Conservation (phyloP, 2,888 invertebrate species). For the Ametastegia equiseti region DNA sequence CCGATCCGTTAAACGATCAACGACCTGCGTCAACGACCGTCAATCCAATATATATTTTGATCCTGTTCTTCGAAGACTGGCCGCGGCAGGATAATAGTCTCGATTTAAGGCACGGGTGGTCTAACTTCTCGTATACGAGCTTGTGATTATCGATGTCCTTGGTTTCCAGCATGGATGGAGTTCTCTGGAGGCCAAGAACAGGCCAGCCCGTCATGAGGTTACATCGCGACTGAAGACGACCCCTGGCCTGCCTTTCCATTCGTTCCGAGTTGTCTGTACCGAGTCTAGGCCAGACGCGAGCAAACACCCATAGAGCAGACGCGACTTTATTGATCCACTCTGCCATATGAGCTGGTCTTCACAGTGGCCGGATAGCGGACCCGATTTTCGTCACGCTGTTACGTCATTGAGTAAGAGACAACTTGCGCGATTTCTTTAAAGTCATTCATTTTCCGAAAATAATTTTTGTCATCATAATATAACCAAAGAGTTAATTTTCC, state of each 20-base stretch:
- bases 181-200: conserved; percentile 69
- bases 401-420: neutral
- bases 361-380: neutral
- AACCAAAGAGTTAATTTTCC: no score
- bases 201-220: conserved; percentile 73
- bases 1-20: neutral
- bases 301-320: conserved; percentile 61
- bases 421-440: no score
- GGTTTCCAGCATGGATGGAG: conserved; percentile 66
- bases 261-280: conserved; percentile 18
- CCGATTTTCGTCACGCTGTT: neutral
- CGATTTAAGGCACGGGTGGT: conserved; percentile 23
- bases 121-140: neutral
- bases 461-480: no score
- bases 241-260: no score
- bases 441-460: no score
- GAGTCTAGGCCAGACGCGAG: conserved; percentile 38
- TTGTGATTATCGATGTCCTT: conserved; percentile 21
- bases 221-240: conserved; percentile 73
- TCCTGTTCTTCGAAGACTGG: neutral
- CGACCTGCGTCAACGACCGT: neutral
- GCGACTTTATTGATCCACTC: conserved; percentile 69
- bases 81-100: neutral
- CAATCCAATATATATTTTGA: neutral
- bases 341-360: neutral